Evolutionary conservation across 2,113 vertebrate genomes (phyloP).

Genomic region (Symphodus melops): DNA sequence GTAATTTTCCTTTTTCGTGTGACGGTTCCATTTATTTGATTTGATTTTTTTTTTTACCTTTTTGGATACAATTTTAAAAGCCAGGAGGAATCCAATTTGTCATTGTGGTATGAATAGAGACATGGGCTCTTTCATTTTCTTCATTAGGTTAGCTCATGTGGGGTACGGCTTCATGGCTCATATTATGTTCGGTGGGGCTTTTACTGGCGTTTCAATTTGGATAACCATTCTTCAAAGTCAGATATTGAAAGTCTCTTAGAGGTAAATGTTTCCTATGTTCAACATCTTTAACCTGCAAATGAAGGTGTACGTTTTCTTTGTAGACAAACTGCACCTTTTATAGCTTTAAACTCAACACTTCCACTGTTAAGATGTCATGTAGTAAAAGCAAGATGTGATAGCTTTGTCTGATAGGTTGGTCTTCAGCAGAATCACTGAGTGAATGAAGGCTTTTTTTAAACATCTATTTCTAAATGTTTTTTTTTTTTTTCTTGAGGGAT

Average conservation of each 20-base stretch:
- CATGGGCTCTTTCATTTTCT: constrained; percentile 29
- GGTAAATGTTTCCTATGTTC: background rate
- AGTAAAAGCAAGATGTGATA: background rate
- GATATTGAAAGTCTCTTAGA: background rate
- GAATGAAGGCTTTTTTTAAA: constrained; percentile 23
- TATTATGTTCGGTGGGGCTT: constrained; percentile 35
- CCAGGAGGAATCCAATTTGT: constrained; percentile 40
- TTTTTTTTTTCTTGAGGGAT: background rate
- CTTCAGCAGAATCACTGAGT: constrained; percentile 16
- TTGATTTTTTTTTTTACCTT: constrained; percentile 38
- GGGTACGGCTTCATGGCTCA: constrained; percentile 20
- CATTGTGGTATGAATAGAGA: constrained; percentile 21
- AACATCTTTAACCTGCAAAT: constrained; percentile 1
- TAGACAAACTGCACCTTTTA: too few species aligned
- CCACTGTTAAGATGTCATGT: background rate
- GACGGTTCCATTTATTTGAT: constrained; percentile 43
- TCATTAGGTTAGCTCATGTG: constrained; percentile 37
- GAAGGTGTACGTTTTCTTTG: background rate
- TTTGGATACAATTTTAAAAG: constrained; percentile 21
- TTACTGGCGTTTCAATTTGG: constrained; percentile 30
- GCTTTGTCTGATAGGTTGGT: background rate
- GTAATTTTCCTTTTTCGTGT: constrained; percentile 10
- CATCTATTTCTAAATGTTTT: constrained; percentile 15
- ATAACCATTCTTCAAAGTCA: constrained; percentile 15
- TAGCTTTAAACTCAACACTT: background rate